Evolutionary conservation across 2,797 vertebrate species (phyloP), one percentile per base, ranked within the genome.

Genomic region (Siniperca undulata): DNA sequence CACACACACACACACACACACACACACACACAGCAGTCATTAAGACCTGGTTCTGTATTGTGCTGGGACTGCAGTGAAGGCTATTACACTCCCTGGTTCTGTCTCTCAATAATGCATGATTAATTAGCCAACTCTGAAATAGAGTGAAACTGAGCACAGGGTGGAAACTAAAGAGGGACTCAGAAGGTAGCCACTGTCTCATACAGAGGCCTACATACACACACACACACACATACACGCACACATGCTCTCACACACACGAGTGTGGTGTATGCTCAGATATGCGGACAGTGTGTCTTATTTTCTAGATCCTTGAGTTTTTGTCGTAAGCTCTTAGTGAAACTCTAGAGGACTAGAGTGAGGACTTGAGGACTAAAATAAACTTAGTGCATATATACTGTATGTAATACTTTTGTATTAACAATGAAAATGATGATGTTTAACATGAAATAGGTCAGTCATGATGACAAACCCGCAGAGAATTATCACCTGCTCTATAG

Each of bases 21-120:
- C 53, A 70, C n/a, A 62, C 44, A 77, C 64, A 74, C 62, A 78
- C 44, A 74, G 73, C 67, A 81, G 85, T 80, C 83, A 82, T 92
- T 86, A 89, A 74, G 82, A 86, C 53, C 80, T 73, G 74, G 40
- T 87, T 80, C 82, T 88, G 82, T 84, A 69, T 85, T 90, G 87
- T 92, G 81, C 87, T 78, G 89, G 84, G 87, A 89, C 92, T 90
- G 86, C 89, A 91, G 90, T 90, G 88, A 93, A 89, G 94, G 92
- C 87, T 91, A 89, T 91, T 92, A 94, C 91, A 92, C 93, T 92
- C 91, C 86, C 86, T 86, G 84, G 83, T 87, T 90, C 88, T 92
- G 88, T 88, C 91, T 94, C 88, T 96, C 91, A 96, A 96, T 95
- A 96, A 96, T 96, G 93, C 91, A 96, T 96, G 95, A 95, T 95